Evolutionary conservation across 2,888 invertebrate species (phyloP), one percentile per base, ranked within the genome.

Genomic region (Tryphoninae sp.): DNA sequence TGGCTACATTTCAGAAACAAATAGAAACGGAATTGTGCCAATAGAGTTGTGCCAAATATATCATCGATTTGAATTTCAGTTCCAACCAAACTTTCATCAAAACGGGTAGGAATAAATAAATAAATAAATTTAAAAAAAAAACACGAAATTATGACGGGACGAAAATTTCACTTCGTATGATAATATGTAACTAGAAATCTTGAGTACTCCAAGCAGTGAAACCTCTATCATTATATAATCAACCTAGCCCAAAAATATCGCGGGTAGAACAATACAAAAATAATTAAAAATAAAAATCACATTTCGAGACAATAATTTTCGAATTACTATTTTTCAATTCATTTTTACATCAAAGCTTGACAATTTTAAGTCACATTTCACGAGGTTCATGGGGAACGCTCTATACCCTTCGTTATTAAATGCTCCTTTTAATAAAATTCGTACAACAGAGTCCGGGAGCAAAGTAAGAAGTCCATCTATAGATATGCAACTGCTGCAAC

Each of bases 401-500:
- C 51, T 33, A 40, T 33, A 4, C 33, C 11, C 22, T 33, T 51
- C 51, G 53, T 59, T 19, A 72, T 33, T 8, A 16, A 40, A 49
- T 53, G 8, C 1, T 22, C n/a, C 7, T 51, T 73, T 62, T 40
- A 16, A 13, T 13, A 53, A 73, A 73, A 3, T 33, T 16, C n/a
- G 33, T 22, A 23, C 4, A 73, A 59, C 26, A 59, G 22, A 53
- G 33, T 7, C 33, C 33, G 51, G 22, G 40, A 19, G 49, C 13
- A 53, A 33, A 40, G 53, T 22, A n/a, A 40, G 49, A 22, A n/a
- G n/a, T 19, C 19, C 19, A 62, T 62, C 4, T 55, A 55, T 51
- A 51, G 11, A 49, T 67, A 58, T 65, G 58, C 22, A 55, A 49
- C 67, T n/a, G 16, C 55, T 11, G 58, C 9, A 59, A 49, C 59